Evolutionary conservation across 2,888 invertebrate genomes (phyloP).

Genomic region (Andrena trimmerana): DNA sequence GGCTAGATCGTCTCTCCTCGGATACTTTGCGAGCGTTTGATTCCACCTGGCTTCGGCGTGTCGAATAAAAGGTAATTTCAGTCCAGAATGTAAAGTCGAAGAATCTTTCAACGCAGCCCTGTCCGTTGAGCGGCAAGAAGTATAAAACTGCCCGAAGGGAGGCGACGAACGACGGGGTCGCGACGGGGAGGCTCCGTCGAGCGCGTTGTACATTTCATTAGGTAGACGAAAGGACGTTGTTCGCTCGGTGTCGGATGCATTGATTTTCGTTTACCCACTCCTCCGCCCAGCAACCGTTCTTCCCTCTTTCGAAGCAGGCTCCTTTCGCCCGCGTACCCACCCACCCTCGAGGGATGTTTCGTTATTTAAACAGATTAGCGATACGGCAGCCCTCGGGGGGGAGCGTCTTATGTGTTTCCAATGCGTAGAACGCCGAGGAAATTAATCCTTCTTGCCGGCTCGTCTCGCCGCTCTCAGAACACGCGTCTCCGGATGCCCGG

Average conservation of each 20-base stretch:
- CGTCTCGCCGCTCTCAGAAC: background rate
- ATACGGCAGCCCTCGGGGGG: conserved; percentile 78
- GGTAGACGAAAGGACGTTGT: conserved; percentile 64
- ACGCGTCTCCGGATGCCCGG: background rate
- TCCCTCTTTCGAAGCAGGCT: conserved; percentile 55
- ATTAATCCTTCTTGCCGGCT: conserved; percentile 79
- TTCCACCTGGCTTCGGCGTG: too few relatives aligned
- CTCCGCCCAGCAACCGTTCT: conserved; percentile 45
- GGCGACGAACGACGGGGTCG: background rate
- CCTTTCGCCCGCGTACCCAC: conserved; percentile 39
- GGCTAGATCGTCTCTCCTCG: too few relatives aligned
- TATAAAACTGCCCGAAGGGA: background rate
- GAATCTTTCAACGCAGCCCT: background rate
- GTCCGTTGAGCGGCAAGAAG: background rate
- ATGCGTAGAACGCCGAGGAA: conserved; percentile 79
- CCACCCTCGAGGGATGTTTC: conserved; percentile 81
- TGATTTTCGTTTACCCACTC: conserved; percentile 83
- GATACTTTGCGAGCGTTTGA: too few relatives aligned
- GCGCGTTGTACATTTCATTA: conserved; percentile 67
- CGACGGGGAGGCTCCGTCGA: conserved; percentile 9
- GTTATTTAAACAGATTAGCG: conserved; percentile 85
- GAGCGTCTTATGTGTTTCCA: conserved; percentile 82
- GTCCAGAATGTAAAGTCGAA: background rate
- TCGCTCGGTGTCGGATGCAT: conserved; percentile 77
- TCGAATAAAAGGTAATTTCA: too few relatives aligned